Base-by-base conservation (phyloP, 2,113 vertebrate species). In the Siniperca chuatsi region DNA sequence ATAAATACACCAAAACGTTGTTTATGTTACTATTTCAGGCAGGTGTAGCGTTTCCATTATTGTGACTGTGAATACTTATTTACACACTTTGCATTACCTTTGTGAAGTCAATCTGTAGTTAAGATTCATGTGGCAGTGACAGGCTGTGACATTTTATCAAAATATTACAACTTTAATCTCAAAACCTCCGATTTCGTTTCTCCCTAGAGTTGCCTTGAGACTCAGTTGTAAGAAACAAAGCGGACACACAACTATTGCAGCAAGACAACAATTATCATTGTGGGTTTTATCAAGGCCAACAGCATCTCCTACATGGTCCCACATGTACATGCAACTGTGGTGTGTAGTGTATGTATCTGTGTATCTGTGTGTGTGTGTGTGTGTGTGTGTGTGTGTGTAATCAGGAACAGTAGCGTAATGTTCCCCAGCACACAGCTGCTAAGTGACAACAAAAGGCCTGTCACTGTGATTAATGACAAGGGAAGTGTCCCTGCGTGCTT, bases 371-470 rank as follows among this genome's bases (percentile, higher is more conserved):
- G 33, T 66, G 62, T 75, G 77, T 62, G 66, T 84, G 62, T 68
- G 60, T 65, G 52, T 46, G 46, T 76, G 33, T 66, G 62, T 75
- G 77, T 62, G 66, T 84, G 62, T 68, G 60, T 65, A 35, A 86
- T 84, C 75, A 84, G 77, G 61, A 90, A 93, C 87, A 92, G 92
- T 92, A 78, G 84, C 89, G 89, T 92, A 93, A 95, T 94, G 95
- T 92, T 94, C 86, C 73, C 89, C 65, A 29, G 87, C 83, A 78
- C 88, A 93, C 93, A 93, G 90, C 94, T 93, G 93, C 93, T 95
- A 89, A 93, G 78, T 94, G 93, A 95, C 94, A 95, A 94, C 93
- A 94, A 95, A 95, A 93, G 90, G 90, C 91, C 89, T 94, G 95
- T 94, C 93, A 92, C 55, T 83, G 87, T 95, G 95, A 95, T 95